Evolutionary conservation across 2,888 invertebrate species (phyloP), one percentile per base, ranked within the genome.

Genomic region (Spisula subtruncata): DNA sequence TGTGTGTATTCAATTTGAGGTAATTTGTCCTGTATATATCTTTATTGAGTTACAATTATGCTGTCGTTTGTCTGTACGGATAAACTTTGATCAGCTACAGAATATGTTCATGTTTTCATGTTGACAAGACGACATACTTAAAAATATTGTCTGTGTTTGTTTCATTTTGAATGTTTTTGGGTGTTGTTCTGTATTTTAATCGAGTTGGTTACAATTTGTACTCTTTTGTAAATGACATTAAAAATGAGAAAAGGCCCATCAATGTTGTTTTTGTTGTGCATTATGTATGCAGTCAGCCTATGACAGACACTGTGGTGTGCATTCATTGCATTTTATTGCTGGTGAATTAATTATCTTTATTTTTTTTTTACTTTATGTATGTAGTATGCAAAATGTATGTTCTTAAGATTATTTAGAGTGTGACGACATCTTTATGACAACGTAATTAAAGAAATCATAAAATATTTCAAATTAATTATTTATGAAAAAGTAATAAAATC

Each of bases 11-110:
- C 32, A 71, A 88, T 84, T 79, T 51, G 48, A n/a, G 48, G 88
- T 51, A 51, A 88, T 86, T 89, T 89, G 86, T 81, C 48, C 75
- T 66, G 51, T 83, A 66, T 83, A 29, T 66, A 81, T 25, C 71
- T 20, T 35, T 20, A 81, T 82, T 81, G 60, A 10, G 85, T 71
- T 48, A 66, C 88, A 66, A 88, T 88, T 85, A 85, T 54, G 71
- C 25, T 25, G 75, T 81, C 54, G 32, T 88, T 85, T 81, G 81
- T 88, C 85, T 71, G 85, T 88, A 35, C 25, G 29, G 16, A 10
- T 54, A 79, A 85, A 29, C 80, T 85, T 85, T 85, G 85, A 85
- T 79, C 79, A 18, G 29, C 16, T 35, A 1, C 16, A 71, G n/a
- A n/a, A n/a, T n/a, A n/a, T n/a, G n/a, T n/a, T n/a, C n/a, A 85